phyloP scores from a whole-genome alignment of 2,797 vertebrate species.

The Micropoecilia bifurca region DNA sequence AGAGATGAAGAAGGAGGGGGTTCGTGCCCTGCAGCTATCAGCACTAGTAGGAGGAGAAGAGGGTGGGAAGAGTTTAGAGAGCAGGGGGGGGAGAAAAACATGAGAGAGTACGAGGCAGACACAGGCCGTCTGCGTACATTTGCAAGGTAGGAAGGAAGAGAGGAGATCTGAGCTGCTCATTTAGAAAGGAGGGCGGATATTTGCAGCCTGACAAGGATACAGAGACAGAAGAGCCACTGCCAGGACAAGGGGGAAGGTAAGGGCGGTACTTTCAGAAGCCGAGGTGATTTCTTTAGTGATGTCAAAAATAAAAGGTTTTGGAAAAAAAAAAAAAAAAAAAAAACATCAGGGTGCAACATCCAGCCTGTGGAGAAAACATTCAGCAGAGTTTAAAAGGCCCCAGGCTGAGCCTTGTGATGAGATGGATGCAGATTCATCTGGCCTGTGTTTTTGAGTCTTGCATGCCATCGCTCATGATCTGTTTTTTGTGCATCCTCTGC shows the following conservation, averaged over 20 bases:
- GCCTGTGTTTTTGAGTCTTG: conserved; percentile 24
- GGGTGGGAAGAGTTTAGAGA: conserved; percentile 57
- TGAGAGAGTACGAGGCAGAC: conserved; percentile 61
- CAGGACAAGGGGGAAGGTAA: conserved; percentile 75
- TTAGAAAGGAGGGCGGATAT: conserved; percentile 54
- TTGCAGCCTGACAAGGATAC: conserved; percentile 57
- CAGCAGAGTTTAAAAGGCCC: conserved; percentile 21
- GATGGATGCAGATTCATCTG: conserved; percentile 27
- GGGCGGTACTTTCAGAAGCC: conserved; percentile 35
- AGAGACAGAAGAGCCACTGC: conserved; percentile 40
- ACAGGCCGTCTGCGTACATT: conserved; percentile 60
- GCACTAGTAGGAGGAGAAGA: conserved; percentile 65
- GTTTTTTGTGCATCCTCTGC: conserved; percentile 16
- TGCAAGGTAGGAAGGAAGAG: conserved; percentile 61
- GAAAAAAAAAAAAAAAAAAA: too few species aligned
- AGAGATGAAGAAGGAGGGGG: conserved; percentile 30
- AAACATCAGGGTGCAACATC: background rate
- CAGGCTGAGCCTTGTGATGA: conserved; percentile 57
- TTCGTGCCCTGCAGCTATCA: conserved; percentile 54
- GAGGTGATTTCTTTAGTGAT: background rate
- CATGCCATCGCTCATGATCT: background rate
- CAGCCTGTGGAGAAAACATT: conserved; percentile 8
- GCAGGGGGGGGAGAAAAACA: conserved; percentile 19
- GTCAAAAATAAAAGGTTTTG: background rate
- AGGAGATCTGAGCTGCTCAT: conserved; percentile 45